Evolutionary conservation across 2,888 invertebrate genomes (phyloP), one percentile per base, ranked within the genome.

Genomic region (Escarpia spicata): DNA sequence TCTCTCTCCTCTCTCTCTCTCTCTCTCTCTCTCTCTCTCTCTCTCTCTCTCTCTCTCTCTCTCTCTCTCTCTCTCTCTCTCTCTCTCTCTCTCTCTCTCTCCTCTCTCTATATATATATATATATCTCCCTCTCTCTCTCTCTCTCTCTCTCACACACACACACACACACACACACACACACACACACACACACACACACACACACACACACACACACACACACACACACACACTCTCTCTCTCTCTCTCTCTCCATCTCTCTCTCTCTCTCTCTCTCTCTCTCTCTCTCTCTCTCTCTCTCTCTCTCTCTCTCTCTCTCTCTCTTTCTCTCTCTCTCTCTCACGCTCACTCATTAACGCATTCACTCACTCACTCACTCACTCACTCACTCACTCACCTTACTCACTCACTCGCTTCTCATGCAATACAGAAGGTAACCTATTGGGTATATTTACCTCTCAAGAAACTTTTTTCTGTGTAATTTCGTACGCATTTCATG

Each of bases 361-460:
- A 91, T 19, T 91, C 9, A 91, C 90, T 90, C 90, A 90, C 2
- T 90, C 90, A 90, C 90, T 90, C 19, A 91, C 91, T 91, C 91
- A 91, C 91, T n/a, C 91, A 91, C n/a, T 91, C 1, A 91, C 19
- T 91, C 93, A 92, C 92, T 91, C 93, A 92, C 93, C 93, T 91
- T 92, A 93, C 92, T 89, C 93, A 93, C 93, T 91, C 93, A 92
- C 93, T 90, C 92, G 92, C n/a, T 93, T 60, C 91, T 92, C 93
- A 43, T 90, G 43, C 93, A 58, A 37, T 37, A 37, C 37, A 37
- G 1, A 37, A 37, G 0, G 37, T 37, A 37, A 37, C 37, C 37
- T 37, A 37, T 37, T 37, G 37, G 37, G 37, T 37, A 37, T 37
- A 37, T 37, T 37, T 37, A 37, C 37, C 37, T 37, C 37, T 37